Conservation (phyloP, 2,888 invertebrate species). For the Gandaritis pyraliata region DNA sequence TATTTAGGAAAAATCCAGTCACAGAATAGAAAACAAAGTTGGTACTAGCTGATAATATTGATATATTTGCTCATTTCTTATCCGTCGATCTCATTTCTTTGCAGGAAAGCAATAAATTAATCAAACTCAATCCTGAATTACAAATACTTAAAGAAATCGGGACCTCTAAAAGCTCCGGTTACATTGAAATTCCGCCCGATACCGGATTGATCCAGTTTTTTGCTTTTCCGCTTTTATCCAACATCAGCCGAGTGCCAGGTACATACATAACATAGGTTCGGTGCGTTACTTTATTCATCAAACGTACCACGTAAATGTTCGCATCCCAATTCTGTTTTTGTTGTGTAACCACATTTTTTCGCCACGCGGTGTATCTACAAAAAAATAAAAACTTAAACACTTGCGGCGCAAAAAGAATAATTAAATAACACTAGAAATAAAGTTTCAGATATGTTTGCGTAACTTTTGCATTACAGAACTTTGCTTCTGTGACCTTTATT, state of each 20-base stretch:
- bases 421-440: conserved; percentile 21
- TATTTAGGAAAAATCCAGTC: neutral
- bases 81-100: conserved; percentile 34
- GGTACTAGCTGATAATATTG: neutral
- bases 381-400: conserved; percentile 27
- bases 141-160: conserved; percentile 41
- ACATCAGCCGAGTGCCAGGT: conserved; percentile 39
- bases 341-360: conserved; percentile 32
- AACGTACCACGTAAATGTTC: conserved; percentile 42
- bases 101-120: conserved; percentile 40
- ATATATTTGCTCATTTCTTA: conserved; percentile 20
- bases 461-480: conserved; percentile 29
- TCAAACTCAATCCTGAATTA: conserved; percentile 39
- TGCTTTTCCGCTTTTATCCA: conserved; percentile 39
- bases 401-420: conserved; percentile 22
- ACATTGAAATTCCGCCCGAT: conserved; percentile 44
- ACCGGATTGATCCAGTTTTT: conserved; percentile 44
- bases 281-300: conserved; percentile 45
- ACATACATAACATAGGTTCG: conserved; percentile 36
- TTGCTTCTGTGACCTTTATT: conserved; percentile 24
- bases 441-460: conserved; percentile 25
- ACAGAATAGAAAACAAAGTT: neutral
- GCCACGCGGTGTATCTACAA: conserved; percentile 23
- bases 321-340: conserved; percentile 30
- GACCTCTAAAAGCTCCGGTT: conserved; percentile 40